These are phyloP conservation scores for Yoshiicerus persimilis DNA, from an alignment of 1,140 invertebrate genomes.

Conservation along the genomic window DNA sequence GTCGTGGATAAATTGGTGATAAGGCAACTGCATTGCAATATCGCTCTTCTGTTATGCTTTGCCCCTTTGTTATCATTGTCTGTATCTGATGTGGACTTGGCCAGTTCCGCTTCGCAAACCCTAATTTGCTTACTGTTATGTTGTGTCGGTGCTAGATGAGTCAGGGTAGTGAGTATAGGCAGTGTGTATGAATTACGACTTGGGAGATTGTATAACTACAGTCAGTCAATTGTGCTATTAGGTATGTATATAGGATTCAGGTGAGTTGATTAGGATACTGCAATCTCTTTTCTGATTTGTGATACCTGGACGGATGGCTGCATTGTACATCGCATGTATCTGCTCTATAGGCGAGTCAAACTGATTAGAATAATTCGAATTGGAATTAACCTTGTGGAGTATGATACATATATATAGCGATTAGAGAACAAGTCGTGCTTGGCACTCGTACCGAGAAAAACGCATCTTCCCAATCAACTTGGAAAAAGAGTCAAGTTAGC, in stretches of 20 bases:
- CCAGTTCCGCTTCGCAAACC: not conserved
- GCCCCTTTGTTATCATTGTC: not conserved
- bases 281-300: not conserved
- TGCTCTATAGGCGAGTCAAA: not conserved
- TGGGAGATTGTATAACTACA: not conserved
- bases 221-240: not conserved
- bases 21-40: not conserved
- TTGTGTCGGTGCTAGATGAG: not conserved
- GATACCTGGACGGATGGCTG: not conserved
- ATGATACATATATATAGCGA: not conserved
- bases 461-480: not conserved
- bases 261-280: not conserved
- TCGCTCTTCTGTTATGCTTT: not conserved
- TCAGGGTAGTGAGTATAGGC: not conserved
- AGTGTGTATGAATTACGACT: not conserved
- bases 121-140: not conserved
- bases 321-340: not conserved
- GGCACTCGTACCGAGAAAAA: not conserved
- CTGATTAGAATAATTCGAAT: not conserved
- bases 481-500: not conserved
- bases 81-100: not conserved
- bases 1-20: not conserved
- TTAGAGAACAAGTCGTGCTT: not conserved
- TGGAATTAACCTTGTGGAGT: not conserved
- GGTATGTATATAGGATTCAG: not conserved